Percentiles rank a stretch among this genome's conserved stretches.
Conservation (phyloP, 1,140 invertebrate species). For the Oppia nitens region DNA sequence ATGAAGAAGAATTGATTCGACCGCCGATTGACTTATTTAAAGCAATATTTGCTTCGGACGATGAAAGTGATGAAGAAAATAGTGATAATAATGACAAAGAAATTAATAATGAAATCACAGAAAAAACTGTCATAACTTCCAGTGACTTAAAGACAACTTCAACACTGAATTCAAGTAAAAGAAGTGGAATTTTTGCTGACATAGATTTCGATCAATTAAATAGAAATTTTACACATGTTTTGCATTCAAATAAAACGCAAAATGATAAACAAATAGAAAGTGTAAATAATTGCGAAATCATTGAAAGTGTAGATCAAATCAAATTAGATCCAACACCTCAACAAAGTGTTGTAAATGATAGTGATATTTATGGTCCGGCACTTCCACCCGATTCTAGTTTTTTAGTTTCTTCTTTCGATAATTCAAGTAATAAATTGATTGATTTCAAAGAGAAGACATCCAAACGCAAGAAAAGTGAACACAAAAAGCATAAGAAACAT, state of each 20-base stretch:
- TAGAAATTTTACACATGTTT: conserved; percentile 22
- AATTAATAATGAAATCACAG: background rate
- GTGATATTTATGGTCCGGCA: conserved; percentile 19
- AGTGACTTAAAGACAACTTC: background rate
- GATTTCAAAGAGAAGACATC: background rate
- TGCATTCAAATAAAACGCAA: background rate
- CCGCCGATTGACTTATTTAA: conserved; percentile 36
- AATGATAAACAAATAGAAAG: background rate
- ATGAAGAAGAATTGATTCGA: conserved; percentile 16
- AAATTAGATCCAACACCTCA: too few species aligned
- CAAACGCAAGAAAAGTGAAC: background rate
- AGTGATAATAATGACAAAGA: conserved; percentile 31
- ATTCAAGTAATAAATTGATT: background rate
- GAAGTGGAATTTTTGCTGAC: conserved; percentile 38
- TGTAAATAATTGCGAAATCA: background rate
- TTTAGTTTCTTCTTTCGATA: background rate
- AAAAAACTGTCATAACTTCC: background rate
- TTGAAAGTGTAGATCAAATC: too few species aligned
- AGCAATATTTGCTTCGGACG: conserved; percentile 36
- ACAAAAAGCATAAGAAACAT: conserved; percentile 4
- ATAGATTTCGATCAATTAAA: conserved; percentile 44
- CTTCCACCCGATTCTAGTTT: conserved; percentile 13
- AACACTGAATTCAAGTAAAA: background rate
- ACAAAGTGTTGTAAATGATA: too few species aligned
- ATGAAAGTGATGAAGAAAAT: conserved; percentile 29